Evolutionary conservation across 2,888 invertebrate species (phyloP), one percentile per base, ranked within the genome.

Genomic region (Eupeodes latifasciatus): DNA sequence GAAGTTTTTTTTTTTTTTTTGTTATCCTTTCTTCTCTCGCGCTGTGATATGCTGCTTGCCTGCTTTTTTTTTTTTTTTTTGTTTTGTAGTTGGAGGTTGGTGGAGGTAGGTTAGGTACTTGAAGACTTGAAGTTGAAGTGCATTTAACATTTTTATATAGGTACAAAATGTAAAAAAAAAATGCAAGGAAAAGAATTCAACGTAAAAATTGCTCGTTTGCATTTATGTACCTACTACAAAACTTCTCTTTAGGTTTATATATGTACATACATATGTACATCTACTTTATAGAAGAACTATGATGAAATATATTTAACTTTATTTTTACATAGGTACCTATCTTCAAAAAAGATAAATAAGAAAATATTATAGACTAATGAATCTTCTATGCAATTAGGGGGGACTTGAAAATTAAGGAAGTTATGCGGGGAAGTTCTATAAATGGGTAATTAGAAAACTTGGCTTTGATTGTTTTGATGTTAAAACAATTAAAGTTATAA

Each of bases 1-100:
- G 72, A 72, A 59, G 47, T 66, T 71, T 71, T 16, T 40, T 71
- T 71, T 66, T 71, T 71, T 16, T 40, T 71, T 71, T 55, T 71
- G 55, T 44, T 71, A 19, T 71, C 14, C 12, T 36, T 19, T 71
- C 19, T 71, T 9, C 12, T 36, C 10, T 49, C 11, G 19, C 47
- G 44, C 47, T 47, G 27, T 4, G 40, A 40, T 40, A 40, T 40
- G 40, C 40, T 40, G 40, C 11, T 55, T 27, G n/a, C 16, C 40
- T 62, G 40, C 47, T 27, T 27, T 27, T 27, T 27, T 27, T 27
- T 2, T 27, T 1, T 27, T 27, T 27, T 27, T 2, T 2, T 27
- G 27, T 2, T 27, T 19, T 19, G 19, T 19, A 19, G 27, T 27
- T 2, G 27, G 27, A 27, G 27, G 3, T 27, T 27, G 27, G 27